Base-by-base conservation (phyloP, 2,113 vertebrate species). In the Cyrtonyx montezumae region DNA sequence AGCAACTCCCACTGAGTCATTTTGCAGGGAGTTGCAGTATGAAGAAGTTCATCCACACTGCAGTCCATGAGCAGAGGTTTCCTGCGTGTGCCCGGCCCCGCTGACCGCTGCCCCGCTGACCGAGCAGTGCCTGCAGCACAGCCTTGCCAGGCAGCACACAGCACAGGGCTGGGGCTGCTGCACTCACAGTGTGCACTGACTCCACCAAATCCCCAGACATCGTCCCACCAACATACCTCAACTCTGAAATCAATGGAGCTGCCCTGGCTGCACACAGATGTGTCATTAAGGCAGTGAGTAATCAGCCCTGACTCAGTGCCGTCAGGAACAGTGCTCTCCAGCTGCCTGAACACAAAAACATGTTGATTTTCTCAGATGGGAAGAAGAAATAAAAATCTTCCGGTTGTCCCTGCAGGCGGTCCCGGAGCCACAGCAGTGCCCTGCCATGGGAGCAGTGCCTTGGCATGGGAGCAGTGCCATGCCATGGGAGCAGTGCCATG, bases 31-130 rank as follows among this genome's bases (percentile, higher is more conserved):
- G 9, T 2, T 66, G 49, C 45, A 65, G 45, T 32, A 45, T 2
- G 34, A 46, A 90, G 22, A 63, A 79, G 63, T 1, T 56, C 70
- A 85, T 51, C 30, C 49, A 25, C 1, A 13, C 40, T 51, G n/a
- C 40, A 10, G 19, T 6, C 23, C 55, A 0, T 0, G 34, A 22
- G 51, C 67, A 1, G 48, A 55, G 32, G 32, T 7, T 59, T 53
- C 56, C 48, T 40, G 2, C 1, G 2, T 16, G 70, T 3, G 36
- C 76, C 37, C 0, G 0, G 36, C 7, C 37, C 65, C 48, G 23
- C 8, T 2, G 5, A 32, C 46, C 59, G 1, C n/a, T n/a, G 36
- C 7, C 37, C 65, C 48, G 23, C 8, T 2, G 5, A 32, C 46
- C 59, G 1, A 46, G 49, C 28, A 49, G 74, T 32, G 28, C 37